Evolutionary conservation across 2,797 vertebrate genomes (phyloP).

Genomic region (Xenopus petersii): DNA sequence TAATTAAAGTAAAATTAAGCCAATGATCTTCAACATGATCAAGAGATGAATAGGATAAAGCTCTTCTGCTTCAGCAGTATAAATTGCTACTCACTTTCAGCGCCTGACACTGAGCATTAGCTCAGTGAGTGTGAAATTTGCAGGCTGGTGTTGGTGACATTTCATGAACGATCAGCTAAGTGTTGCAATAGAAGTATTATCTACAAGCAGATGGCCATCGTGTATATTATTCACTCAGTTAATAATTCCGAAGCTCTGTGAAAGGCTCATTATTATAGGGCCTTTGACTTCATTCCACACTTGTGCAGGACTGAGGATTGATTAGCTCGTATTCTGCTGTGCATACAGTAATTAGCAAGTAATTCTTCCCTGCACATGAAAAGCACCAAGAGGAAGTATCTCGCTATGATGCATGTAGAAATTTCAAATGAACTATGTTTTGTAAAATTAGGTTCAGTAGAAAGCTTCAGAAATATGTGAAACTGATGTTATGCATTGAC

Average conservation of each 20-base stretch:
- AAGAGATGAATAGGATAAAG: conserved; percentile 15
- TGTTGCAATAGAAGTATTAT: conserved; percentile 69
- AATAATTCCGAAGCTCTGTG: conserved; percentile 57
- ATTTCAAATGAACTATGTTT: background rate
- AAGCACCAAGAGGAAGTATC: background rate
- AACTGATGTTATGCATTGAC: too few relatives aligned
- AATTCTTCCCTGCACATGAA: too few relatives aligned
- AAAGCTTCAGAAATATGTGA: too few relatives aligned
- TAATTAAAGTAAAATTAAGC: conserved; percentile 2
- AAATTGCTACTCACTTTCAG: conserved; percentile 62
- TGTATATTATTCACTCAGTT: conserved; percentile 56
- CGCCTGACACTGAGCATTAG: conserved; percentile 67
- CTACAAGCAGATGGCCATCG: conserved; percentile 70
- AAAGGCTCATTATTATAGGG: conserved; percentile 55
- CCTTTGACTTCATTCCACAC: conserved; percentile 8
- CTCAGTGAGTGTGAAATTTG: conserved; percentile 71
- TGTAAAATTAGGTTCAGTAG: too few relatives aligned
- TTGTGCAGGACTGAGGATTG: background rate
- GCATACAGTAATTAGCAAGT: too few relatives aligned
- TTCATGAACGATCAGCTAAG: conserved; percentile 66
- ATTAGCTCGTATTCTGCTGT: background rate
- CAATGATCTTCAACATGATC: conserved; percentile 6
- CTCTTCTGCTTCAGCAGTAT: conserved; percentile 59
- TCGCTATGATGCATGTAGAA: background rate
- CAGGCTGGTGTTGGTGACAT: conserved; percentile 65